These are phyloP conservation scores for Nyctereutes procyonoides DNA, from an alignment of 2,113 vertebrate genomes.

Conservation along the genomic window DNA sequence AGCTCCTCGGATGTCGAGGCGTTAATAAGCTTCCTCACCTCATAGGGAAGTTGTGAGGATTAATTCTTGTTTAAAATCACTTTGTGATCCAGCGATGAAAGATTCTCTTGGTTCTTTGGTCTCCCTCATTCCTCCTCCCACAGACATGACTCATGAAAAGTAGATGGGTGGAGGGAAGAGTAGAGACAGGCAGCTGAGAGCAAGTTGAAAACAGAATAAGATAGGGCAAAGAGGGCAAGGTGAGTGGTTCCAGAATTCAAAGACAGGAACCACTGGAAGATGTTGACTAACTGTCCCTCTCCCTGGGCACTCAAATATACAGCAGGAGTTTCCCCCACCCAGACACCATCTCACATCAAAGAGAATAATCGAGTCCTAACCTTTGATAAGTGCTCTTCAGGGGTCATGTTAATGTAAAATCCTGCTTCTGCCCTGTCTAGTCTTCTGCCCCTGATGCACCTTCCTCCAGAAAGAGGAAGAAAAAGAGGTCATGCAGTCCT, in stretches of 20 bases:
- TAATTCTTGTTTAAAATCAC: conserved; percentile 32
- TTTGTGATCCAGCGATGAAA: conserved; percentile 22
- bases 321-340: neutral
- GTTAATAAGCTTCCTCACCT: neutral
- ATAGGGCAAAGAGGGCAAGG: neutral
- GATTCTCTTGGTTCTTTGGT: neutral
- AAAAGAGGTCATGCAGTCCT: neutral
- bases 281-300: fast-evolving
- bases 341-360: neutral
- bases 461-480: neutral
- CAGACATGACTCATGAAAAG: conserved; percentile 53
- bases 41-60: conserved; percentile 32
- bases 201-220: neutral
- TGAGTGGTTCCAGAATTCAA: neutral
- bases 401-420: neutral
- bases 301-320: neutral
- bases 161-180: neutral
- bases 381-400: neutral
- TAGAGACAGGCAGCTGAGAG: neutral
- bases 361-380: neutral
- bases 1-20: neutral
- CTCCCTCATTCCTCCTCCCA: conserved; percentile 2
- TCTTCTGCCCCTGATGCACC: neutral
- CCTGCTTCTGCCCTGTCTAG: neutral
- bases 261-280: neutral